Evolutionary conservation across 2,888 invertebrate genomes (phyloP), one percentile per base, ranked within the genome.

Genomic region (Syrista parreyssii): DNA sequence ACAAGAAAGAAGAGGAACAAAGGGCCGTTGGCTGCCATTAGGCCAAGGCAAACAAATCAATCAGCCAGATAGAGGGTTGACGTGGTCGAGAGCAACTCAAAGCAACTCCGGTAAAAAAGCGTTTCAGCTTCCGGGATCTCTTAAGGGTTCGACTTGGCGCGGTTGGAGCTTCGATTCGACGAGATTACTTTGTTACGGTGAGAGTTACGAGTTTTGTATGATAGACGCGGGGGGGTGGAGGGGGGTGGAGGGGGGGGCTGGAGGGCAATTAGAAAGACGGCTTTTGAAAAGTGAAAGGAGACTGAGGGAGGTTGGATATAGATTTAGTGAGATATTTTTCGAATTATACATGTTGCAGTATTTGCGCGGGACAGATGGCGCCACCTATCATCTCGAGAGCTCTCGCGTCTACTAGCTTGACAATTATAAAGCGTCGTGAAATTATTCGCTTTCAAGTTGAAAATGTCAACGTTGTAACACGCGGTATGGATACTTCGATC

Each of bases 21-120:
- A 36, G 74, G 74, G n/a, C 11, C 36, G 34, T 9, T 11, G 34
- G 33, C 33, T 30, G 77, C 77, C 74, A 77, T 77, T 77, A 77
- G 75, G 77, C 75, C 74, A 74, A 75, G 74, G 77, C 77, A 77
- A 77, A 77, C 77, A 77, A 77, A 77, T 77, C 77, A 77, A 77
- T 75, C 77, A 77, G 75, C 75, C 40, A 12, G 77, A 77, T 77
- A 71, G 75, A 77, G 74, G 73, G 73, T 12, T 73, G 69, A 74
- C 31, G 68, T 55, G 77, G 74, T 33, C 74, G 36, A 74, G 34
- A 74, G 30, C 6, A 74, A 12, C 71, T 30, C 36, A 33, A 74
- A 33, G 74, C 36, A 30, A 36, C 23, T 33, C 12, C 35, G 74
- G 33, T 23, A 74, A 35, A 74, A 74, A 74, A 74, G 36, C 30